These are phyloP conservation scores for Eurypyga helias DNA, from an alignment of 2,113 vertebrate species.

Conservation along the genomic window DNA sequence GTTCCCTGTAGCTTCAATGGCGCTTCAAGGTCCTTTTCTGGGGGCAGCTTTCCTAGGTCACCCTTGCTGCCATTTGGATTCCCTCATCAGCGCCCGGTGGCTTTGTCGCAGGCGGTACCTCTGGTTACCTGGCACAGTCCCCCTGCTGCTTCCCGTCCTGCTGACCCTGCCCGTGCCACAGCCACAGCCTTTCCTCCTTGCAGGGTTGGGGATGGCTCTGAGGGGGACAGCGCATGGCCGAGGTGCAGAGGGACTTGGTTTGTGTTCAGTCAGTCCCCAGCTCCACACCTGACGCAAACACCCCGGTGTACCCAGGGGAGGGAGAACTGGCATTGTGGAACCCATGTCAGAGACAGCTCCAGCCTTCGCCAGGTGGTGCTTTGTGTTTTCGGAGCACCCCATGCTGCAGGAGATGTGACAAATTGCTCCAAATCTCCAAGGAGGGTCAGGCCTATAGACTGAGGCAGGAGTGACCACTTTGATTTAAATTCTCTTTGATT, in stretches of 20 bases:
- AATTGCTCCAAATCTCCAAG: neutral
- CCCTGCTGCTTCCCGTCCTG: neutral
- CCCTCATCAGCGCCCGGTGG: neutral
- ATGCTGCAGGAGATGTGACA: neutral
- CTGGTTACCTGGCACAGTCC: neutral
- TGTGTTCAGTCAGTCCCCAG: neutral
- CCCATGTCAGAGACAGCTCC: neutral
- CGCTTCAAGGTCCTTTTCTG: neutral
- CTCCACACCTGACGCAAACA: neutral
- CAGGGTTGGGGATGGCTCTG: neutral
- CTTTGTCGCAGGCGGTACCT: neutral
- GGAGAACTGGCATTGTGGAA: neutral
- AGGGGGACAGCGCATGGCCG: accelerated
- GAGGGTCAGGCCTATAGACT: neutral
- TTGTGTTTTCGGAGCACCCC: neutral
- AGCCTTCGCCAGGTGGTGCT: accelerated
- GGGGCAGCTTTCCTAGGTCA: neutral
- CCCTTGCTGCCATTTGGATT: neutral
- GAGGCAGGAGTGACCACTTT: constrained; percentile 42
- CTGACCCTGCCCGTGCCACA: accelerated
- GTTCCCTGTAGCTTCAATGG: neutral
- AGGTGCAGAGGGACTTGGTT: neutral
- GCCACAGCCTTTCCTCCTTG: neutral
- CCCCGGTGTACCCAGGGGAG: neutral
- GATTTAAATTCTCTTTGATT: constrained; percentile 38